Evolutionary conservation across 2,113 vertebrate species (phyloP).

Genomic region (Varanus salvator): DNA sequence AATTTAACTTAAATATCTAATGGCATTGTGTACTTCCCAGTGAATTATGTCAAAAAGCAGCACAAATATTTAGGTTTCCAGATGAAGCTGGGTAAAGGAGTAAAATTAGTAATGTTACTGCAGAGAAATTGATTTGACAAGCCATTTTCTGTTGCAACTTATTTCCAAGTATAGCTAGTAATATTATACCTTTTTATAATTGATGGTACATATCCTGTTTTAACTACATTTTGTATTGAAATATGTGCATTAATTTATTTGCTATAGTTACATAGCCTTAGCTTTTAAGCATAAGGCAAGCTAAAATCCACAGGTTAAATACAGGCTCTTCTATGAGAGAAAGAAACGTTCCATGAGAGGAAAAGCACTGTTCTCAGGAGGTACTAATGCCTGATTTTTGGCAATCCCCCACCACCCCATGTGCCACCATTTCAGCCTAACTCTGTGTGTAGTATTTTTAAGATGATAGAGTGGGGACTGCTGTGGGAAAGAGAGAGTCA

Average conservation of each 20-base stretch:
- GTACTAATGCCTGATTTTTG: too few species aligned
- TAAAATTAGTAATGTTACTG: neutral
- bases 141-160: neutral
- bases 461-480: too few species aligned
- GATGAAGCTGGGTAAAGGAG: neutral
- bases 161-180: neutral
- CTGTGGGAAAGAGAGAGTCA: too few species aligned
- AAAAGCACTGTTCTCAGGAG: too few species aligned
- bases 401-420: too few species aligned
- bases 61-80: neutral
- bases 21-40: neutral
- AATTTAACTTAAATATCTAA: neutral
- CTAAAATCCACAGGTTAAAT: neutral
- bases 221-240: neutral
- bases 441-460: too few species aligned
- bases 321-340: too few species aligned
- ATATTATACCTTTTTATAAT: neutral
- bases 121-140: neutral
- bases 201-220: neutral
- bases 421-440: too few species aligned
- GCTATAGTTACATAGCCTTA: neutral
- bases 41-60: neutral
- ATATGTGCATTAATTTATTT: neutral
- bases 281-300: neutral
- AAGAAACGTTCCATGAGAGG: too few species aligned